Base-by-base conservation (phyloP, 2,888 invertebrate genomes). In the Seira ritae region DNA sequence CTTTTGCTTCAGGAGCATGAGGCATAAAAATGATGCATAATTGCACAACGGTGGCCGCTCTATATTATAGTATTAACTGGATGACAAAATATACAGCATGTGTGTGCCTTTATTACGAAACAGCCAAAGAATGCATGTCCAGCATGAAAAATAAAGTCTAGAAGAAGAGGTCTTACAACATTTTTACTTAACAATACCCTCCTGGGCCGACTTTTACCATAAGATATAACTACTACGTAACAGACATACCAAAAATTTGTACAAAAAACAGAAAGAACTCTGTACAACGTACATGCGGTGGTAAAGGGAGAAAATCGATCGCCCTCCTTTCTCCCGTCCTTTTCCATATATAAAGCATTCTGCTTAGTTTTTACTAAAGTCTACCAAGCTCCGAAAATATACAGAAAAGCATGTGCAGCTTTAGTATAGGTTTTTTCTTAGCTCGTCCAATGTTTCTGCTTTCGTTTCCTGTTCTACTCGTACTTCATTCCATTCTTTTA, bases 291-390 rank as follows among this genome's bases (percentile, higher is more conserved):
- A n/a, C n/a, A n/a, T n/a, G n/a, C n/a, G n/a, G n/a, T 24, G 22
- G 31, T 20, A 19, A 62, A 42, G 50, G 0, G n/a, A 31, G 42
- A 68, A 80, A 68, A 80, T 80, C 80, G 80, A 80, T 80, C 80
- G 80, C 37, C 80, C 80, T 80, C 80, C 68, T 80, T 80, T 73
- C 12, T 42, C 77, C n/a, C n/a, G n/a, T n/a, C n/a, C n/a, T n/a
- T n/a, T n/a, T n/a, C n/a, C n/a, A n/a, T n/a, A n/a, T n/a, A n/a
- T n/a, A n/a, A n/a, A n/a, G n/a, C n/a, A n/a, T n/a, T n/a, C n/a
- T n/a, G n/a, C n/a, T n/a, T n/a, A n/a, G n/a, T n/a, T n/a, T n/a
- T n/a, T n/a, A n/a, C n/a, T n/a, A n/a, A n/a, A n/a, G n/a, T n/a
- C n/a, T n/a, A n/a, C n/a, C n/a, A n/a, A n/a, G n/a, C n/a, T n/a